These are phyloP conservation scores for Nyctibius bracteatus DNA, from an alignment of 2,113 vertebrate genomes.

Conservation along the genomic window DNA sequence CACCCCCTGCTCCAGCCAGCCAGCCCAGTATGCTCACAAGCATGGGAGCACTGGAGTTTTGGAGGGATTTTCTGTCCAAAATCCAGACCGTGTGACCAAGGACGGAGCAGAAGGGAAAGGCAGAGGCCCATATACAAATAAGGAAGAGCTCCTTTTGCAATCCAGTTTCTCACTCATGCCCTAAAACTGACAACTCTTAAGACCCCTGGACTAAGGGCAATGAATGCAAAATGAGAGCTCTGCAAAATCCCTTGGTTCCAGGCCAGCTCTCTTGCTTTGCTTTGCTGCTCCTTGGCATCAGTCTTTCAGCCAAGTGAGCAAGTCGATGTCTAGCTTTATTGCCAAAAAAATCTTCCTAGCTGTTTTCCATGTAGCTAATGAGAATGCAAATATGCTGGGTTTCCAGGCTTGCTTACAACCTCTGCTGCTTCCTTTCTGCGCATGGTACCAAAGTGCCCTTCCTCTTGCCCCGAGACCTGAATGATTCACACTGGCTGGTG, in stretches of 20 bases:
- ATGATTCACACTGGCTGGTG: neutral
- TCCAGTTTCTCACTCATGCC: neutral
- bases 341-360: conserved; percentile 16
- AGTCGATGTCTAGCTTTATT: conserved; percentile 17
- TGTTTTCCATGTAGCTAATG: conserved; percentile 7
- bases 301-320: conserved; percentile 42
- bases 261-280: conserved; percentile 48
- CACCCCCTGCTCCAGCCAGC: neutral
- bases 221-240: conserved; percentile 53
- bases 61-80: neutral
- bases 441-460: neutral
- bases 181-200: conserved; percentile 15
- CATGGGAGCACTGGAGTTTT: neutral
- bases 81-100: neutral
- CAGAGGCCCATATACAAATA: neutral
- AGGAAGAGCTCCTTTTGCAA: neutral
- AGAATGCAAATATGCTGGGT: neutral
- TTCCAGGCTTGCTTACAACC: neutral
- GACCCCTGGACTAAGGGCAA: neutral
- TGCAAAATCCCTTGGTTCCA: conserved; percentile 39
- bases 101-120: neutral
- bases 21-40: neutral
- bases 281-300: conserved; percentile 34
- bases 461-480: neutral
- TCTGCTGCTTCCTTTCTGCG: neutral